phyloP scores from a whole-genome alignment of 2,113 vertebrate genomes.

The Oophaga pumilio region DNA sequence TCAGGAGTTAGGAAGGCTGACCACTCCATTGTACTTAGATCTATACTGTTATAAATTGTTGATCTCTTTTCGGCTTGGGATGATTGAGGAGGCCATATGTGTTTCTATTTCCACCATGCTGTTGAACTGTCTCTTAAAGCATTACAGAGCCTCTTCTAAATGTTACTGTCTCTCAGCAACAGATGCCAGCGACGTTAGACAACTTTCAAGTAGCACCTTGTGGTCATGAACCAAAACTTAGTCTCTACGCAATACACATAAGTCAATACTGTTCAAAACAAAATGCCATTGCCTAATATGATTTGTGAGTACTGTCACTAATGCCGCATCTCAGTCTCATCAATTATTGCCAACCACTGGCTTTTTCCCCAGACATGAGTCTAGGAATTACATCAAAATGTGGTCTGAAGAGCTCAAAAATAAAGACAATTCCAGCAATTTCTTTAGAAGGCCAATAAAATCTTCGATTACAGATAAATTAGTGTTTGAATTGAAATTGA shows the following conservation, averaged over 20 bases:
- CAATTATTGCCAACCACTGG: not conserved
- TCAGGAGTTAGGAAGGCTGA: not conserved
- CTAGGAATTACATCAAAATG: not conserved
- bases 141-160: conserved; percentile 67
- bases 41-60: not conserved
- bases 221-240: conserved; percentile 14
- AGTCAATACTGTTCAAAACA: conserved; percentile 4
- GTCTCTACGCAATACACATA: conserved; percentile 6
- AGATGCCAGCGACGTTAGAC: conserved; percentile 56
- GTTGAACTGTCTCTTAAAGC: conserved; percentile 66
- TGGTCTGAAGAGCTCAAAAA: not conserved
- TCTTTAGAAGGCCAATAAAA: no score
- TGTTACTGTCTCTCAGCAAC: conserved; percentile 62
- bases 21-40: not conserved
- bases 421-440: no score
- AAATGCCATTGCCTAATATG: conserved; percentile 12
- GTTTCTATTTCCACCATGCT: conserved; percentile 71
- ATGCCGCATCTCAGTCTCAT: not conserved
- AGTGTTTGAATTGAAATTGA: no score
- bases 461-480: no score
- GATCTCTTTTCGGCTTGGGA: conserved; percentile 51
- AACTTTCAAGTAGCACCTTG: conserved; percentile 15
- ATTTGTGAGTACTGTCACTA: not conserved
- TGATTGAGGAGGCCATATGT: conserved; percentile 73
- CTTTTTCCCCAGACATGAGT: not conserved